phyloP scores from a whole-genome alignment of 2,888 invertebrate species.

The Baronia brevicornis region DNA sequence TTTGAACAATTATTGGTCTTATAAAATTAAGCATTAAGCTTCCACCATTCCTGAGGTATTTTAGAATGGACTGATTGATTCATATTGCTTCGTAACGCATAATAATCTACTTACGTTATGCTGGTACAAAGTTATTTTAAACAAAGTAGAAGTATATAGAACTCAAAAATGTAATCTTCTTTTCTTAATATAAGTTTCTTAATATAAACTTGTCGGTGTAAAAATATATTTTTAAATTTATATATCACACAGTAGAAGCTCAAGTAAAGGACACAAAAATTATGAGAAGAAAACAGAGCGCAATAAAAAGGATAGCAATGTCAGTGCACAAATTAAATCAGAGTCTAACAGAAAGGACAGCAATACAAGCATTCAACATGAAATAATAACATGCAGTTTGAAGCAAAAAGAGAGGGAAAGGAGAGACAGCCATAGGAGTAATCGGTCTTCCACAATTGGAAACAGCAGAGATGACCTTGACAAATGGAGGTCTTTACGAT shows the following conservation, averaged over 20 bases:
- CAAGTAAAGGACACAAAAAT: conserved; percentile 59
- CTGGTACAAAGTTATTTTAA: too few relatives aligned
- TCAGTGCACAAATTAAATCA: conserved; percentile 49
- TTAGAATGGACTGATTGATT: too few relatives aligned
- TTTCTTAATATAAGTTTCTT: not conserved
- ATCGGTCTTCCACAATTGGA: conserved; percentile 62
- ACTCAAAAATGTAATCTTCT: too few relatives aligned
- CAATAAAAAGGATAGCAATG: conserved; percentile 55
- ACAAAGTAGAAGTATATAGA: too few relatives aligned
- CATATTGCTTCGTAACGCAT: too few relatives aligned
- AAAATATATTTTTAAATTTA: conserved; percentile 3
- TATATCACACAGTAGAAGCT: conserved; percentile 41
- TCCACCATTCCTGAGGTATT: too few relatives aligned
- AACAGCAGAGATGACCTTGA: conserved; percentile 67
- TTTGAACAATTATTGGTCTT: too few relatives aligned
- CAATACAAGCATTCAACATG: conserved; percentile 56
- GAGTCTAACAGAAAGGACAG: conserved; percentile 53
- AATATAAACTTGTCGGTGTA: conserved; percentile 1
- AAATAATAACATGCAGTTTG: conserved; percentile 37
- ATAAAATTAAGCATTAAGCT: too few relatives aligned
- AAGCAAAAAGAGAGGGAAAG: conserved; percentile 54
- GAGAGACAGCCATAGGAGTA: conserved; percentile 60
- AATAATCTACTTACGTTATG: too few relatives aligned
- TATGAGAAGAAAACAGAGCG: conserved; percentile 53
- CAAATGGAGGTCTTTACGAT: conserved; percentile 62